Conservation (phyloP, 2,888 invertebrate genomes). For the Spialia ferax region DNA sequence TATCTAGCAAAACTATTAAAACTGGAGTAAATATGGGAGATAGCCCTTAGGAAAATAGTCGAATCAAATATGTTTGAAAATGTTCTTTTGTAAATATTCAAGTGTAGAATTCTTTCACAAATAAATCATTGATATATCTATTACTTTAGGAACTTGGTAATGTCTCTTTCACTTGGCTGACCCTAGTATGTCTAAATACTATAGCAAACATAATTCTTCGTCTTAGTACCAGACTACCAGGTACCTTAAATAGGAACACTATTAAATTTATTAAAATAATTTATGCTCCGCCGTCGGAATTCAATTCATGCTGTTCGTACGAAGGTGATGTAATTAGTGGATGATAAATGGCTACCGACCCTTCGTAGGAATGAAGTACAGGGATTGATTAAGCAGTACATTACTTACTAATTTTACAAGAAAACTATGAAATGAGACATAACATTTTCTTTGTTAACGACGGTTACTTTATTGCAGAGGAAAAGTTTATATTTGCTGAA, state of each 20-base stretch:
- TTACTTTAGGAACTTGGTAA: neutral
- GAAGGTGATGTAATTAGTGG: slow-evolving; percentile 33
- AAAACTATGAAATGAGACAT: neutral
- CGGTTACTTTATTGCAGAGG: neutral
- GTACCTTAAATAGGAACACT: neutral
- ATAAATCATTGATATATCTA: no score
- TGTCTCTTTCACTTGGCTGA: no score
- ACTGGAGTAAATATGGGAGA: no score
- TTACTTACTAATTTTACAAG: neutral
- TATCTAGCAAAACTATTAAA: no score
- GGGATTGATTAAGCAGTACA: neutral
- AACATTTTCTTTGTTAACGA: neutral
- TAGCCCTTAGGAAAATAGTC: neutral
- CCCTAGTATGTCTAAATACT: no score
- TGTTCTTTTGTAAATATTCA: neutral
- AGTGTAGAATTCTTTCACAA: no score
- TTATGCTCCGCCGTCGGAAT: slow-evolving; percentile 29
- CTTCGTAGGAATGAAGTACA: slow-evolving; percentile 16
- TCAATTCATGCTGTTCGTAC: slow-evolving; percentile 30
- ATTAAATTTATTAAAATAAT: slow-evolving; percentile 32
- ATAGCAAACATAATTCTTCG: neutral
- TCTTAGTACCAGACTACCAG: neutral
- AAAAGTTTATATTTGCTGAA: neutral
- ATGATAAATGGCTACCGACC: slow-evolving; percentile 33
- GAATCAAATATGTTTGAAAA: neutral